These are phyloP conservation scores for Alca torda DNA, from an alignment of 2,797 vertebrate genomes.

Conservation along the genomic window DNA sequence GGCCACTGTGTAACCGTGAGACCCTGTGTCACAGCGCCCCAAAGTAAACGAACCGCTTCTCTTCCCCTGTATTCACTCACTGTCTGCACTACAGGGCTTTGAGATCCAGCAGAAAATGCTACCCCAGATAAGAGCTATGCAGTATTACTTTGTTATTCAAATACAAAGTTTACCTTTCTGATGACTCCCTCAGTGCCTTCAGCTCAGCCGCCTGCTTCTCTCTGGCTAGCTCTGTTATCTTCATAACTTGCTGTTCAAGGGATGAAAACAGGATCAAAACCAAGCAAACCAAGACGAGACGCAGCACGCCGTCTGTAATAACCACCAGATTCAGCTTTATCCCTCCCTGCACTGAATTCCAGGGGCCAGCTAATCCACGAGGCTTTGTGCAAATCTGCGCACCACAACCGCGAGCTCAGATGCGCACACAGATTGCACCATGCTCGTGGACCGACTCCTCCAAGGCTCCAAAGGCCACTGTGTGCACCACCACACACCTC, in stretches of 20 bases:
- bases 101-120: background rate
- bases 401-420: background rate
- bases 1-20: background rate
- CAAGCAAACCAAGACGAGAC: background rate
- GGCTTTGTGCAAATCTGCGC: background rate
- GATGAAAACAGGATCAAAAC: background rate
- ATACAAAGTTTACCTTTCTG: slow-evolving; percentile 75
- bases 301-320: background rate
- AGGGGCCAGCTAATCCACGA: fast-evolving
- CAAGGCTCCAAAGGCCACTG: background rate
- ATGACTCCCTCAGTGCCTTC: slow-evolving; percentile 81
- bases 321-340: background rate
- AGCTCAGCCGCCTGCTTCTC: slow-evolving; percentile 87
- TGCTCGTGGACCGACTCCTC: background rate
- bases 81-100: background rate
- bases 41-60: background rate
- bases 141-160: background rate
- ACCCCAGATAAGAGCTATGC: background rate
- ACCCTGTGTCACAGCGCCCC: background rate
- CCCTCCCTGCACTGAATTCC: background rate
- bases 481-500: background rate
- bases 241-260: slow-evolving; percentile 83
- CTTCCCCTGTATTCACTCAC: background rate
- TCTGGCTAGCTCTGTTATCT: slow-evolving; percentile 87
- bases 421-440: fast-evolving